Percentiles rank a stretch among this genome's conserved stretches.
Conservation (phyloP, 2,797 vertebrate species). For the Catharus ustulatus region DNA sequence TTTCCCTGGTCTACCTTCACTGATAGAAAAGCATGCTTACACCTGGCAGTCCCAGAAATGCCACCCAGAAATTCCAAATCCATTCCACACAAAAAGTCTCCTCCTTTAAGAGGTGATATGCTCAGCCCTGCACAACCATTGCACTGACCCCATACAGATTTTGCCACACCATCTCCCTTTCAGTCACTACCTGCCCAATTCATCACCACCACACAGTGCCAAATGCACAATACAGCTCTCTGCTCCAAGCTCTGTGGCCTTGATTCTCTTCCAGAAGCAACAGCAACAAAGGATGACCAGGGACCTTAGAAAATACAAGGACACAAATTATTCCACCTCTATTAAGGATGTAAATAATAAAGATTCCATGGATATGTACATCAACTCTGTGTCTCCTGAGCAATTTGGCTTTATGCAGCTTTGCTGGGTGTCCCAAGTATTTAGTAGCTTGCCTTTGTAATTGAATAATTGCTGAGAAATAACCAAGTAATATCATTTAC, state of each 20-base stretch:
- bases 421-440: not conserved
- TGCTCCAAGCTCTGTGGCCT: not conserved
- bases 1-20: not conserved
- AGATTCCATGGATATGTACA: not conserved
- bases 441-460: not conserved
- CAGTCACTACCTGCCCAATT: not conserved
- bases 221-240: not conserved
- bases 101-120: not conserved
- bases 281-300: not conserved
- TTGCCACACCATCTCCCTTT: not conserved
- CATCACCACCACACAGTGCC: not conserved
- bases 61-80: not conserved
- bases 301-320: not conserved
- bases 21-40: not conserved
- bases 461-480: not conserved
- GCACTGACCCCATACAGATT: not conserved
- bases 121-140: not conserved
- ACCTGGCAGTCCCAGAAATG: not conserved
- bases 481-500: not conserved
- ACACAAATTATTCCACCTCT: not conserved
- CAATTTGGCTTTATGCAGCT: not conserved
- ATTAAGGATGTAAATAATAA: not conserved
- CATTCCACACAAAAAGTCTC: not conserved
- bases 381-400: not conserved
- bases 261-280: not conserved